Evolutionary conservation across 2,888 invertebrate species (phyloP), one percentile per base, ranked within the genome.

Genomic region (Diarsia mendica): DNA sequence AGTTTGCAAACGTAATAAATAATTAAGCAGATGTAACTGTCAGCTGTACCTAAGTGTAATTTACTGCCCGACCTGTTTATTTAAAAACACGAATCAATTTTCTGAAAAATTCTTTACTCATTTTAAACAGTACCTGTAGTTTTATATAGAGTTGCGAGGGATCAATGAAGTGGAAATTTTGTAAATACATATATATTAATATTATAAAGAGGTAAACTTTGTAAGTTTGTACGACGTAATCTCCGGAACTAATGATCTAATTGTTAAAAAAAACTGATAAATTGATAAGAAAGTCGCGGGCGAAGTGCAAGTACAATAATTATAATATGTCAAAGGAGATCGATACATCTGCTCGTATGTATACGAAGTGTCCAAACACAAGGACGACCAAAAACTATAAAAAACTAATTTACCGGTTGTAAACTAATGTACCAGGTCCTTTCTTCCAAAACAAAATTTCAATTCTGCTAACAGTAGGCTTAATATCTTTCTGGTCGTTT

Each of bases 21-120:
- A 82, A 85, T 86, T 84, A 82, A 80, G 85, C 87, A 88, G 87
- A 86, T 87, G 87, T 82, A 76, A 77, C 69, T 73, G 85, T 80
- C 87, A 87, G 87, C 82, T 87, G 86, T 82, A 63, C 49, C 63
- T 72, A 75, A 78, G 67, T 76, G 66, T 75, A 65, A 76, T 76
- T 83, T 70, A 67, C 55, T 44, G 55, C 0, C 23, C 6, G 80
- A 83, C 80, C 72, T 18, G 80, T 83, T 76, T 61, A 33, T 79
- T 72, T 48, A 33, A 67, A 75, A 65, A 51, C 51, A 60, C n/a
- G 44, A 67, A 74, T 74, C 3, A 53, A 60, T 58, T 78, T 67
- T 78, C 33, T 78, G 18, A 23, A 44, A 28, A 65, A 55, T 69
- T 64, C 0, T 53, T 3, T 44, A 28, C 49, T n/a, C 23, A 67